Percentiles rank a stretch among this genome's conserved stretches.
Conservation (phyloP, 1,140 invertebrate species). For the Trichomalopsis sarcophagae region DNA sequence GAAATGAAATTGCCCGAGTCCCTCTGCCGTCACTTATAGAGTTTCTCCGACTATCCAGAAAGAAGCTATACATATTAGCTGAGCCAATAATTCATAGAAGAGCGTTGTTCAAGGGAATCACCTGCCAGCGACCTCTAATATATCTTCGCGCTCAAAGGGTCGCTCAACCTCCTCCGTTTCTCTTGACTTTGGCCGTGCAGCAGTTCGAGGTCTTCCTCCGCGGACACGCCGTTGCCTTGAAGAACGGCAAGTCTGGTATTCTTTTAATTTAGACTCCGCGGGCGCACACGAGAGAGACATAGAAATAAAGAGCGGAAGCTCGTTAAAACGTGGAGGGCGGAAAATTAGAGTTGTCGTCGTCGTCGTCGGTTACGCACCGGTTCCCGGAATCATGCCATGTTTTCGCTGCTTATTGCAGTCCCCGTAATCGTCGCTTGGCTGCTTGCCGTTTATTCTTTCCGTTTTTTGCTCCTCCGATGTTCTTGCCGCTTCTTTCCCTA, state of each 20-base stretch:
- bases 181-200: slow-evolving; percentile 38
- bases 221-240: slow-evolving; percentile 6
- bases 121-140: not conserved
- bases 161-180: not conserved
- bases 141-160: not conserved
- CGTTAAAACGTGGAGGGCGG: not conserved
- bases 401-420: not conserved
- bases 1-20: not conserved
- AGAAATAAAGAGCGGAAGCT: not conserved
- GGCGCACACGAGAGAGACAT: too few species aligned
- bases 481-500: not conserved
- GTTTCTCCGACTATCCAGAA: not conserved
- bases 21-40: not conserved
- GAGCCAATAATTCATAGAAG: not conserved
- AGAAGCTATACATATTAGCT: not conserved
- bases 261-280: not conserved
- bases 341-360: not conserved
- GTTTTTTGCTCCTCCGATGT: not conserved
- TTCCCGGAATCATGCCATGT: not conserved
- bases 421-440: not conserved
- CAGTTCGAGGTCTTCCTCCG: slow-evolving; percentile 25
- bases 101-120: not conserved
- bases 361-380: not conserved
- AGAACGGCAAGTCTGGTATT: slow-evolving; percentile 2
- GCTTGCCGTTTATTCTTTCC: not conserved